Conservation (phyloP, 2,888 invertebrate genomes). For the Pemphredon lugubris region DNA sequence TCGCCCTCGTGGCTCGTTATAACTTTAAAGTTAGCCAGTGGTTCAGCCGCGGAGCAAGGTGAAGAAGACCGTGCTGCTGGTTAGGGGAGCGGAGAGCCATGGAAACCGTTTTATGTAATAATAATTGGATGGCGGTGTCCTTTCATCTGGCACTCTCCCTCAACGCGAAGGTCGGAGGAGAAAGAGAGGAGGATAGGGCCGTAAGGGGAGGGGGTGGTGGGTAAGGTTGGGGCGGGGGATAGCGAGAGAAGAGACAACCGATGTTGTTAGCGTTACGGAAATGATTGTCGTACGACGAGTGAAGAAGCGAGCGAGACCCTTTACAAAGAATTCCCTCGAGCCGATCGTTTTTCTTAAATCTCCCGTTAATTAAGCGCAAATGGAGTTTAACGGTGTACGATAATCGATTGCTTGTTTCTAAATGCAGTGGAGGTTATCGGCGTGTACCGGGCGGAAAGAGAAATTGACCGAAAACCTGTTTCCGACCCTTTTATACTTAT, state of each 20-base stretch:
- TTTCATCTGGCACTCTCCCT: slow-evolving; percentile 70
- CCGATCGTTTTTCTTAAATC: slow-evolving; percentile 15
- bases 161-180: slow-evolving; percentile 38
- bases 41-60: slow-evolving; percentile 68
- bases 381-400: slow-evolving; percentile 3
- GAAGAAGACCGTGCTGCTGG: slow-evolving; percentile 68
- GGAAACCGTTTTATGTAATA: slow-evolving; percentile 77
- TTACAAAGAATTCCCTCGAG: slow-evolving; percentile 33
- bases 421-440: slow-evolving; percentile 1
- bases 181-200: slow-evolving; percentile 36
- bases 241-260: slow-evolving; percentile 32
- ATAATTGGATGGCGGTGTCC: slow-evolving; percentile 79
- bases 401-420: slow-evolving; percentile 8
- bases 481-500: too few species aligned
- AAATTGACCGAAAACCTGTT: not conserved
- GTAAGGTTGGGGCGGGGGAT: not conserved
- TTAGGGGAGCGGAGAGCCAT: slow-evolving; percentile 62
- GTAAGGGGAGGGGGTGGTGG: slow-evolving; percentile 2
- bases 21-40: slow-evolving; percentile 74
- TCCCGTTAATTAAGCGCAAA: slow-evolving; percentile 20
- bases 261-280: slow-evolving; percentile 46
- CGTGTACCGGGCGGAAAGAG: not conserved
- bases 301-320: slow-evolving; percentile 33
- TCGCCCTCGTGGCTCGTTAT: slow-evolving; percentile 72
- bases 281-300: slow-evolving; percentile 44